Evolutionary conservation across 37 sponge, comb jelly and placozoan genomes (phyloP), one percentile per base, ranked within the genome.

Genomic region (Ephydatia muelleri): DNA sequence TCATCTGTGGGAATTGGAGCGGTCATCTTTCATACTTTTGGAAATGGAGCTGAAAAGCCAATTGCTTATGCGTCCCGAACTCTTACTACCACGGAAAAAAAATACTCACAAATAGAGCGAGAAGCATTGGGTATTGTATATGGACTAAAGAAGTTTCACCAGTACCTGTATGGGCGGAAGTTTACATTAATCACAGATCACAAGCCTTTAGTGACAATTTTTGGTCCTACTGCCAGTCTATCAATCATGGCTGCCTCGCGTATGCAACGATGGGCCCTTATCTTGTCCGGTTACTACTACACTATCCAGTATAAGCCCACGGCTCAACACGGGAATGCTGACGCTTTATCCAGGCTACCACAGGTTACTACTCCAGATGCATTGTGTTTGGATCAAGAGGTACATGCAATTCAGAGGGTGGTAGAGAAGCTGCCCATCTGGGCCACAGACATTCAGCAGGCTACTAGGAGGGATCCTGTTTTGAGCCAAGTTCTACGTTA

Each of bases 11-110:
- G 85, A 39, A 13, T 84, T 0, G 90, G 85, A n/a, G 81, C 85
- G 5, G 85, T 84, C 33, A 75, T 89, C 4, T 84, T 84, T 0
- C 93, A 92, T 72, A 70, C 73, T 37, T 39, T 75, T 23, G 67
- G 36, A 11, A 67, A 90, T 77, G 80, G 84, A 3, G 34, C 26
- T 19, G 90, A 86, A n/a, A 75, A 78, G 26, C 90, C 90, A 3
- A 57, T 93, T 3, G 87, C 91, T 12, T 87, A 72, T 66, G 91
- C 91, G 21, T 93, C 90, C 0, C 80, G 93, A 16, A 89, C 75
- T 0, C 69, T 93, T 28, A 27, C 86, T 11, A 27, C 49, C 6
- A 31, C 68, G 23, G 93, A 92, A 69, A 22, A 64, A 2, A 92
- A 88, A 6, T 93, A 89, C 33, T 66, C 87, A 25, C 93, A 89